Evolutionary conservation across 2,797 vertebrate genomes (phyloP).

Genomic region (Pseudocheirus occidentalis): DNA sequence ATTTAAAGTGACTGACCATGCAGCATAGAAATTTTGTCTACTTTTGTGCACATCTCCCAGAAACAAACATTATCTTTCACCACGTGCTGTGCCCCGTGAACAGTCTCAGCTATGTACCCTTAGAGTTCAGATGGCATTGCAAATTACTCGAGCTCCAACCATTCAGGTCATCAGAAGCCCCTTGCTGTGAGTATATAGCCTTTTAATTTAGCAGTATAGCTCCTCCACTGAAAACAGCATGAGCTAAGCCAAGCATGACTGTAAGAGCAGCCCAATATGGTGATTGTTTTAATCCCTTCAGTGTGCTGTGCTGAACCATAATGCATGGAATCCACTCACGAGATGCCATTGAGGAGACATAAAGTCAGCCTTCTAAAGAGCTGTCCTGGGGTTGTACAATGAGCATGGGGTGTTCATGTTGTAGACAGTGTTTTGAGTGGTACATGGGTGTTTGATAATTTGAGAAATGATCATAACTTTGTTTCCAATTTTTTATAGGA

Average conservation of each 20-base stretch:
- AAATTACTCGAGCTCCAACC: conserved; percentile 55
- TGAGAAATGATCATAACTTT: background rate
- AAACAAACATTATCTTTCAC: conserved; percentile 15
- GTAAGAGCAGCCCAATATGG: conserved; percentile 63
- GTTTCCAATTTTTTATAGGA: background rate
- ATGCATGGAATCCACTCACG: background rate
- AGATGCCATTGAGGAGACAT: background rate
- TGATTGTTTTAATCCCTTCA: conserved; percentile 45
- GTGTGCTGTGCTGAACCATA: conserved; percentile 37
- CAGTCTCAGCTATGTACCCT: background rate
- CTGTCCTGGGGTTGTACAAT: conserved; percentile 9
- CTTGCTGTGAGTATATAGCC: conserved; percentile 66
- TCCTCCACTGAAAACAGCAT: conserved; percentile 70
- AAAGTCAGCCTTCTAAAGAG: conserved; percentile 36
- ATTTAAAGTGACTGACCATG: conserved; percentile 61
- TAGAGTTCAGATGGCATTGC: conserved; percentile 59
- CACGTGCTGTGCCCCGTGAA: background rate
- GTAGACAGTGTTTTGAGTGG: background rate
- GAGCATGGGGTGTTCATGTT: background rate
- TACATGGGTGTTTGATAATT: conserved; percentile 35
- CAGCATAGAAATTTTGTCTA: background rate
- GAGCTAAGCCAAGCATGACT: conserved; percentile 57
- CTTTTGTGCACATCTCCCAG: conserved; percentile 8
- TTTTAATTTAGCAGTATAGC: conserved; percentile 76
- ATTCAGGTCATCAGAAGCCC: conserved; percentile 72